Evolutionary conservation across 2,113 vertebrate genomes (phyloP), one percentile per base, ranked within the genome.

Genomic region (Alligator mississippiensis): DNA sequence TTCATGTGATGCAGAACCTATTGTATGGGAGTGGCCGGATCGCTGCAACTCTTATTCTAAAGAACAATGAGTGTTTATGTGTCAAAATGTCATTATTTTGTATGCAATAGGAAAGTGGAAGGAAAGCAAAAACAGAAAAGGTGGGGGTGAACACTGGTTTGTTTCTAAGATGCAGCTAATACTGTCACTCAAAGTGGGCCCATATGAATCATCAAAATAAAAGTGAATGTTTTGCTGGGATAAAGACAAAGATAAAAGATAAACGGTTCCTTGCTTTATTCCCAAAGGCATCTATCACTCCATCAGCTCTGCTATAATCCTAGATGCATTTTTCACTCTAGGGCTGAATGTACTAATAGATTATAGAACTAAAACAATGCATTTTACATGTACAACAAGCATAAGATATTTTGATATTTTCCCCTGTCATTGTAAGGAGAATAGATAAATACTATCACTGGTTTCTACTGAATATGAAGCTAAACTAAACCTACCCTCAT

Each of bases 181-280:
- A 61, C 75, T 19, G n/a, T 9, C 6, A 64, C 77, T 68, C 34
- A 64, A 27, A 55, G 16, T 17, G 22, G 78, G 88, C 78, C 60
- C 11, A 11, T 90, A 90, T 76, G 80, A 84, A 86, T 79, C 64
- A 84, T 61, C 63, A 85, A 61, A 66, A 22, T 58, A 18, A 91
- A 91, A 55, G 64, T 14, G 22, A 19, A 90, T 10, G 3, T 38
- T 58, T 91, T 78, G 68, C 66, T 70, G 8, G 86, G 55, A 22
- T 14, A 1, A 13, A 66, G 77, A 80, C 57, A 18, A 4, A 70
- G 55, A 63, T 63, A 21, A 30, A 11, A 2, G 24, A 87, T 76
- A 78, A 91, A 78, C 27, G 5, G 77, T 57, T 19, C 74, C 77
- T 91, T 58, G 55, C 38, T 89, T 93, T 91, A 7, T 62, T 85